Conservation (phyloP, 1,140 invertebrate genomes). For the Centruroides vittatus region DNA sequence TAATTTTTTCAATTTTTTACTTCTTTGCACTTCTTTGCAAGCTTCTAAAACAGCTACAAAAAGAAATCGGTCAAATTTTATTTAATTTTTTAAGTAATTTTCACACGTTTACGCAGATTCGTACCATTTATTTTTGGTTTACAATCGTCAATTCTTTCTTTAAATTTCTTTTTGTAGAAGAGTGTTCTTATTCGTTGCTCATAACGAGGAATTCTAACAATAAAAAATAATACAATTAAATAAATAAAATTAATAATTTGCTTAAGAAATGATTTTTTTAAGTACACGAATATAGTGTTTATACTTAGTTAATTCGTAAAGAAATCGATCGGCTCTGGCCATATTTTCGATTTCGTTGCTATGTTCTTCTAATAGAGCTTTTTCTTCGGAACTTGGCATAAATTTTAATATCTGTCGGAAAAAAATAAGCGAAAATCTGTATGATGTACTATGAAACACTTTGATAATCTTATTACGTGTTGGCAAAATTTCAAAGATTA, state of each 20-base stretch:
- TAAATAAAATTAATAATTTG: not conserved
- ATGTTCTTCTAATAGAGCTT: conserved; percentile 76
- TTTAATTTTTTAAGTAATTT: too few species aligned
- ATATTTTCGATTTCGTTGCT: conserved; percentile 79
- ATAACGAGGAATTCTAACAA: conserved; percentile 66
- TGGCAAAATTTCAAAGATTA: not conserved
- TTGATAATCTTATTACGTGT: not conserved
- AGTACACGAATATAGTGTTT: not conserved
- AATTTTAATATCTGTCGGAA: conserved; percentile 66
- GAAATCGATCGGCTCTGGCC: conserved; percentile 82
- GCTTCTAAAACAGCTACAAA: conserved; percentile 66
- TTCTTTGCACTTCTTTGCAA: conserved; percentile 60
- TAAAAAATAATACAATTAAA: too few species aligned
- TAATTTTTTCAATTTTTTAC: conserved; percentile 55
- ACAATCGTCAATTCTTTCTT: conserved; percentile 67
- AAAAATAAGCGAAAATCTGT: not conserved
- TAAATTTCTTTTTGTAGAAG: conserved; percentile 91
- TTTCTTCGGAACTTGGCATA: conserved; percentile 84
- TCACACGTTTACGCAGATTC: not conserved
- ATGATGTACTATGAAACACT: not conserved
- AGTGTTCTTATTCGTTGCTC: conserved; percentile 80
- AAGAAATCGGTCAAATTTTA: not conserved
- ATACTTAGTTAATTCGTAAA: conserved; percentile 74
- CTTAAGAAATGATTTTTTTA: not conserved
- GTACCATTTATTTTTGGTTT: conserved; percentile 46